These are phyloP conservation scores for Xylophagus ater DNA, from an alignment of 2,888 invertebrate species.

Conservation along the genomic window DNA sequence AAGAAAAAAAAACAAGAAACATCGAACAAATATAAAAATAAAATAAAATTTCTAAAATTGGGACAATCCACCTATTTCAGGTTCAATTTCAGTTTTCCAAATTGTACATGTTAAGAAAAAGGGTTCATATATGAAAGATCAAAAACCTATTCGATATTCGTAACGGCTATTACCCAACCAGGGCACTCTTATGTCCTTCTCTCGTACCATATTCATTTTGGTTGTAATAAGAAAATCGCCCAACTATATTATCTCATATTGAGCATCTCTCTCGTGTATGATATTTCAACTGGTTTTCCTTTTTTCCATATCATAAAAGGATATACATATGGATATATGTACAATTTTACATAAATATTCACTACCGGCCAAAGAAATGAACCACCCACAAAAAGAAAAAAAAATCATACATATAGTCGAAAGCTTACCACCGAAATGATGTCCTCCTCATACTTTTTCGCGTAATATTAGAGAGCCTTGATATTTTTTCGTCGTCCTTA, in stretches of 20 bases:
- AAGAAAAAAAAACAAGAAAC: no score
- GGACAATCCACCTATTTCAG: not conserved
- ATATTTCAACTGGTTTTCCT: slow-evolving; percentile 9
- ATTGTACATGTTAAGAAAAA: no score
- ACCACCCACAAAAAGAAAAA: no score
- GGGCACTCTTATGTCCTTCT: slow-evolving; percentile 3
- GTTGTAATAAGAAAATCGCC: slow-evolving; percentile 13
- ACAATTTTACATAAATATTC: not conserved
- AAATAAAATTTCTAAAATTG: slow-evolving; percentile 8
- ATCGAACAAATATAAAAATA: no score
- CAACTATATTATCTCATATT: slow-evolving; percentile 10
- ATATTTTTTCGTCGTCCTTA: no score
- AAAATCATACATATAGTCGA: no score
- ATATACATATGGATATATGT: no score
- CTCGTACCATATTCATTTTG: not conserved
- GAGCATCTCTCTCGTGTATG: slow-evolving; percentile 7
- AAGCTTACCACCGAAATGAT: not conserved
- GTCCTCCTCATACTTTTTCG: not conserved
- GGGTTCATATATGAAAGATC: no score
- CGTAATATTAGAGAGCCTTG: no score
- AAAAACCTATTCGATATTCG: slow-evolving; percentile 8
- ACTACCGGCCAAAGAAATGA: not conserved
- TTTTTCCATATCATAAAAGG: slow-evolving; percentile 11
- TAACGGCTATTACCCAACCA: slow-evolving; percentile 8
- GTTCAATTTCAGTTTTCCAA: not conserved